Evolutionary conservation across 2,797 vertebrate genomes (phyloP).

Genomic region (Alca torda): DNA sequence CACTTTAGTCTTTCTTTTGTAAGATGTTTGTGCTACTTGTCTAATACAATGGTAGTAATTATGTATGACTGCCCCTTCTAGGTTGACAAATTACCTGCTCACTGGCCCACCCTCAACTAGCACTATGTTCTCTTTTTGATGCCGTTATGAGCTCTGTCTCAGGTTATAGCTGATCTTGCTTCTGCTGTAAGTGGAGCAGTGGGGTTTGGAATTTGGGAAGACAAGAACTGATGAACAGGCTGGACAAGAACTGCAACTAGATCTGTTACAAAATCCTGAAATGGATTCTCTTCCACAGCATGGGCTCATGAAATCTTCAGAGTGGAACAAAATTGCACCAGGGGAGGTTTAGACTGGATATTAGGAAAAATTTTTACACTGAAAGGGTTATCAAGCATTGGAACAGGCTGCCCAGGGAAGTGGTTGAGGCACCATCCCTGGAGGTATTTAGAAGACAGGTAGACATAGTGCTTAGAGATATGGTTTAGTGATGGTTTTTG

Average conservation of each 20-base stretch:
- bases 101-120: not conserved
- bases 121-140: not conserved
- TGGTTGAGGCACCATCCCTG: too few species aligned
- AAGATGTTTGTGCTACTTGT: not conserved
- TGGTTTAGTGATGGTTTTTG: too few species aligned
- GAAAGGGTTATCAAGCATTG: too few species aligned
- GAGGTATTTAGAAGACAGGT: too few species aligned
- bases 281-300: not conserved
- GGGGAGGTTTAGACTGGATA: too few species aligned
- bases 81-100: not conserved
- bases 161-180: not conserved
- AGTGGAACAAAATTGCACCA: not conserved
- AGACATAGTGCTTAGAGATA: too few species aligned
- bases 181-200: not conserved
- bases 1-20: not conserved
- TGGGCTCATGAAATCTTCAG: not conserved
- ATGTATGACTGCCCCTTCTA: not conserved
- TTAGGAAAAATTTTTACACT: too few species aligned
- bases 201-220: not conserved
- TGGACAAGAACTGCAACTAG: not conserved
- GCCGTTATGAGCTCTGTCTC: not conserved
- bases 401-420: too few species aligned
- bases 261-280: not conserved
- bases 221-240: not conserved
- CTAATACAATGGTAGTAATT: not conserved